Evolutionary conservation across 2,113 vertebrate species (phyloP), one percentile per base, ranked within the genome.

Genomic region (Coryphaenoides rupestris): DNA sequence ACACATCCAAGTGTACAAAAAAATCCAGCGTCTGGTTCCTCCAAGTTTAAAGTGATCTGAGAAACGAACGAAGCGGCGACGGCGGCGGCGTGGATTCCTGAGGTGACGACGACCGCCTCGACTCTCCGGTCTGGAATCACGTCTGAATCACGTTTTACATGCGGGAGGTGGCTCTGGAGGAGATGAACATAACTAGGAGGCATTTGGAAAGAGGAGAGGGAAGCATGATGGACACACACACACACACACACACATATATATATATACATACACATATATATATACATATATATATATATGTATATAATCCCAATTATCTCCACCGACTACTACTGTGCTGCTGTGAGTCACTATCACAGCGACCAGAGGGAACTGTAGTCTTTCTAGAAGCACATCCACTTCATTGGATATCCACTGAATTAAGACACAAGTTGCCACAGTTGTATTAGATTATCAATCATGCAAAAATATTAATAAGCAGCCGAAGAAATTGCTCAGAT

Each of bases 41-140:
- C 72, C 73, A 75, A 82, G 76, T 81, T 81, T 78, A 24, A 40
- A 57, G 69, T 21, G 74, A 22, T 57, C 46, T 15, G 59, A 56
- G 59, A 50, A 9, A 68, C 15, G 75, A 63, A 66, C 78, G n/a
- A n/a, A n/a, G n/a, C n/a, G n/a, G n/a, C n/a, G n/a, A n/a, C n/a
- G n/a, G n/a, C n/a, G n/a, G n/a, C 60, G 45, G 59, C 70, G 73
- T 58, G 74, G 84, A 78, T 78, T 83, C 84, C 79, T 81, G 69
- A 73, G 70, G 79, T 69, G 84, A 59, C 62, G 78, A 60, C 76
- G 66, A 15, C 78, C 66, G 61, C n/a, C n/a, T n/a, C n/a, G n/a
- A n/a, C 75, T 74, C 78, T 66, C 62, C 19, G 75, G 57, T 77
- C 33, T 40, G n/a, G 13, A 40, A 40, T 40, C 33, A 40, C 6